Evolutionary conservation across 2,888 invertebrate species (phyloP).

Genomic region (Lissonota sp.): DNA sequence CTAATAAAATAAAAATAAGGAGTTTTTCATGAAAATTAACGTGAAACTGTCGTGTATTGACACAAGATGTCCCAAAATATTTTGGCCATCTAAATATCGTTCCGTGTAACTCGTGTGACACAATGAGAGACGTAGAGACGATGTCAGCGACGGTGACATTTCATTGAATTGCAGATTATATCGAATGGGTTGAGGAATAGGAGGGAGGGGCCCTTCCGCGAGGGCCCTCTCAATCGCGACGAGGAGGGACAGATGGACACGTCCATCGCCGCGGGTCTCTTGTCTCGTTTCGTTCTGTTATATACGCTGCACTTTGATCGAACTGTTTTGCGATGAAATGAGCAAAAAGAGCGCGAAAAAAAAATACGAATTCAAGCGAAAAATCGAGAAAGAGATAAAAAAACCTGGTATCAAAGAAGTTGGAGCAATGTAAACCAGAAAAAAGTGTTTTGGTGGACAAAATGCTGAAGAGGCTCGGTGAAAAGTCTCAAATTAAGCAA

Average conservation of each 20-base stretch:
- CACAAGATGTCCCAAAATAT: too few relatives aligned
- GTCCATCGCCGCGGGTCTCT: conserved; percentile 70
- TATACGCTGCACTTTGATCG: conserved; percentile 52
- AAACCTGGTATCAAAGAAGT: not conserved
- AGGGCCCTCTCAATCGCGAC: conserved; percentile 37
- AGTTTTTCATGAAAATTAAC: too few relatives aligned
- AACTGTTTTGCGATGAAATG: conserved; percentile 35
- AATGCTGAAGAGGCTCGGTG: too few relatives aligned
- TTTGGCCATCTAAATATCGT: conserved; percentile 18
- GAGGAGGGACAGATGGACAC: conserved; percentile 78
- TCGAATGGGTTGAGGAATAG: conserved; percentile 7
- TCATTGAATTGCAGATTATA: conserved; percentile 79
- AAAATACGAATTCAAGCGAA: conserved; percentile 26
- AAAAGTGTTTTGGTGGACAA: too few relatives aligned
- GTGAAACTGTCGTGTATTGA: too few relatives aligned
- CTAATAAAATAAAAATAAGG: too few relatives aligned
- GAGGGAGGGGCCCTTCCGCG: conserved; percentile 24
- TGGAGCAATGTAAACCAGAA: too few relatives aligned
- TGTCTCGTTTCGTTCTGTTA: conserved; percentile 56
- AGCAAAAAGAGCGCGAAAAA: conserved; percentile 24
- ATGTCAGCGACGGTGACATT: conserved; percentile 57
- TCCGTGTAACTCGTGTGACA: conserved; percentile 24
- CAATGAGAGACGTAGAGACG: conserved; percentile 73
- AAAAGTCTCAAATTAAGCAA: too few relatives aligned
- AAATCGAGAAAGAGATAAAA: conserved; percentile 18